Evolutionary conservation across 2,888 invertebrate genomes (phyloP).

Genomic region (Brenthis daphne): DNA sequence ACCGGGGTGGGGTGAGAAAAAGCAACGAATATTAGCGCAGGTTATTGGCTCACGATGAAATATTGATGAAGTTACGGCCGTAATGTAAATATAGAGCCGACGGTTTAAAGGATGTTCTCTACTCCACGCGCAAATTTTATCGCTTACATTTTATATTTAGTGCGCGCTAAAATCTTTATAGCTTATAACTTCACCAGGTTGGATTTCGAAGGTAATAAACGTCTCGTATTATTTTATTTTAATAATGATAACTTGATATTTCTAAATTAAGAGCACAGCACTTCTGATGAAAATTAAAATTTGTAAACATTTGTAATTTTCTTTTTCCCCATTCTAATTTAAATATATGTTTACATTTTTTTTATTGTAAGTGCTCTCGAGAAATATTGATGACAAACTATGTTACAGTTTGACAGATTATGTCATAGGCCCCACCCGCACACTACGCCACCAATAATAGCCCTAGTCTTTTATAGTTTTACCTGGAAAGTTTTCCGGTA

Average conservation of each 20-base stretch:
- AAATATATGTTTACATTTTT: too few species aligned
- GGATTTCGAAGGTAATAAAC: slow-evolving; percentile 9
- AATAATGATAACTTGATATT: neutral
- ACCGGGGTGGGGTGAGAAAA: slow-evolving; percentile 16
- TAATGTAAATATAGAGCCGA: slow-evolving; percentile 32
- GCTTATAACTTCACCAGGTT: slow-evolving; percentile 3
- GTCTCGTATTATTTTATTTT: slow-evolving; percentile 13
- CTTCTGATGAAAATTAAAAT: too few species aligned
- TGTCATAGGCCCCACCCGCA: too few species aligned
- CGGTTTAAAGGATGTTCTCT: slow-evolving; percentile 21
- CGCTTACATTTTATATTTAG: slow-evolving; percentile 14
- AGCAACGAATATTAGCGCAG: slow-evolving; percentile 39
- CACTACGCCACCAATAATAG: too few species aligned
- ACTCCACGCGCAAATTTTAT: slow-evolving; percentile 20
- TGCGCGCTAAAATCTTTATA: slow-evolving; percentile 9
- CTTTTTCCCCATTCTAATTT: too few species aligned
- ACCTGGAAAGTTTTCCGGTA: too few species aligned
- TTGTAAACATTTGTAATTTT: too few species aligned
- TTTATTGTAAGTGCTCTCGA: too few species aligned
- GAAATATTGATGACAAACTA: too few species aligned
- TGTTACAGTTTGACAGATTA: too few species aligned
- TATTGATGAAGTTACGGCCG: slow-evolving; percentile 58
- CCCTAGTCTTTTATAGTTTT: too few species aligned
- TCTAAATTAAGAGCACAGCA: too few species aligned
- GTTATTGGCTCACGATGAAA: slow-evolving; percentile 62